Conservation (phyloP, 2,113 vertebrate species). For the Raphicerus campestris region DNA sequence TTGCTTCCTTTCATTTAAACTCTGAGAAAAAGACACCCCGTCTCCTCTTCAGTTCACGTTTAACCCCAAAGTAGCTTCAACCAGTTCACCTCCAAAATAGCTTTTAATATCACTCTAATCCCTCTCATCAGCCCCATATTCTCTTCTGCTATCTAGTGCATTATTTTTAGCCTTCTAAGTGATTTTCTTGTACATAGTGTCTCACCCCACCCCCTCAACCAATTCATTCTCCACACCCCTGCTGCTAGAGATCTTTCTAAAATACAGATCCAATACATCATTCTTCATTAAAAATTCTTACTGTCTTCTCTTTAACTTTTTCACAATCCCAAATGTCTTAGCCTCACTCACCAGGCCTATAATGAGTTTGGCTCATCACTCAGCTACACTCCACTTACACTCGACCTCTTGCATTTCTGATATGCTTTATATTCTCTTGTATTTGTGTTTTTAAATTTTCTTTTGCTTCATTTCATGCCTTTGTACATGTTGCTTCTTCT, state of each 20-base stretch:
- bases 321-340: background rate
- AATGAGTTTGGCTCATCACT: background rate
- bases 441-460: background rate
- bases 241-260: background rate
- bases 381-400: background rate
- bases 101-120: background rate
- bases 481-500: background rate
- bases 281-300: background rate
- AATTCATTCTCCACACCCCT: background rate
- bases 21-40: background rate
- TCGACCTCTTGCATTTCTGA: background rate
- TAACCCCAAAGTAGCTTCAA: background rate
- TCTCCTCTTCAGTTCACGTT: background rate
- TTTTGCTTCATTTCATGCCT: background rate
- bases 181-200: background rate
- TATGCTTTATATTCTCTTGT: background rate
- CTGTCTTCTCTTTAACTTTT: background rate
- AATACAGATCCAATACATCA: background rate
- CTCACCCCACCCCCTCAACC: background rate
- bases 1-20: background rate
- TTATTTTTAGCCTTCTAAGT: background rate
- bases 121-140: background rate
- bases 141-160: background rate
- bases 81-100: background rate
- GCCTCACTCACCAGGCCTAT: background rate